A percentile compares a stretch with the other conserved stretches of the same genome.
phyloP scores from a whole-genome alignment of 2,113 vertebrate species.

The Gymnarchus niloticus region DNA sequence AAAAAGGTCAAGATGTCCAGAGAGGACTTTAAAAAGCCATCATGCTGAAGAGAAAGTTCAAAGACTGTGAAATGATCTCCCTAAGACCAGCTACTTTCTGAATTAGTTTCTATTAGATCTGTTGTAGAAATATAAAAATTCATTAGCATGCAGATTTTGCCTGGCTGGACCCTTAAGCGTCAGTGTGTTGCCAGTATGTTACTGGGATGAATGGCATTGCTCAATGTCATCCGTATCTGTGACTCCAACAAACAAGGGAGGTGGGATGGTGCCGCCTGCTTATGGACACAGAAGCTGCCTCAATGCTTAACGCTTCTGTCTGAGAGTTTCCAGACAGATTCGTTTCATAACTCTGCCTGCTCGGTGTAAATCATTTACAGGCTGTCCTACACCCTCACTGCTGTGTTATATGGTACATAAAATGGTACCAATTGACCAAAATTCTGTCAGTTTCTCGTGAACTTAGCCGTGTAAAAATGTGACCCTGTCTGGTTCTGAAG shows the following conservation, averaged over 20 bases:
- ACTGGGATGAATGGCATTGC: not conserved
- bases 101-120: not conserved
- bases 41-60: not conserved
- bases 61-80: not conserved
- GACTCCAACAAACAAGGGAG: slow-evolving; percentile 12
- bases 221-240: not conserved
- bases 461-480: too few species aligned
- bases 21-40: not conserved
- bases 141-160: not conserved
- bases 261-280: not conserved
- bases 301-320: slow-evolving; percentile 17
- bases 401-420: not conserved
- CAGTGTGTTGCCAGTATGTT: not conserved
- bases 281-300: not conserved
- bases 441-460: not conserved
- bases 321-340: not conserved
- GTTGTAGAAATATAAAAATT: not conserved
- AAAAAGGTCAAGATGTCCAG: too few species aligned
- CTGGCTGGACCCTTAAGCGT: not conserved
- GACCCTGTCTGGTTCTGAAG: too few species aligned
- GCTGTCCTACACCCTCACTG: not conserved
- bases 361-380: not conserved
- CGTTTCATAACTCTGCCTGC: not conserved
- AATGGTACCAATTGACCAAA: not conserved
- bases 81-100: too few species aligned